Percentiles rank a stretch among this genome's conserved stretches.
Evolutionary conservation across 2,113 vertebrate species (phyloP).

Genomic region (Corythornis vintsioides): DNA sequence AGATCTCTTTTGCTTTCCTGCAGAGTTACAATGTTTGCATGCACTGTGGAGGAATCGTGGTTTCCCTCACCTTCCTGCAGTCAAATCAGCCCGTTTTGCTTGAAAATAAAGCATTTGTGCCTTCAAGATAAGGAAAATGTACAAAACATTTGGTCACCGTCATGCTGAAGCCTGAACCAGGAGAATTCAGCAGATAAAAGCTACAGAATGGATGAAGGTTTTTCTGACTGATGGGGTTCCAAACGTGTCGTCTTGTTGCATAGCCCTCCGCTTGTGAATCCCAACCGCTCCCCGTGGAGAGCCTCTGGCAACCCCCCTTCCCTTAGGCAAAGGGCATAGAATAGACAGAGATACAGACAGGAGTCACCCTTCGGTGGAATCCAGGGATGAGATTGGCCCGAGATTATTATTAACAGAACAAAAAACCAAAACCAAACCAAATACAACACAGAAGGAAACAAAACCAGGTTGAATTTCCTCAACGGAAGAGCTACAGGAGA

Average conservation of each 20-base stretch:
- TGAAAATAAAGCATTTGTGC: slow-evolving; percentile 75
- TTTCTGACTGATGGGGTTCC: slow-evolving; percentile 26
- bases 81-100: slow-evolving; percentile 27
- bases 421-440: background rate
- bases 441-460: background rate
- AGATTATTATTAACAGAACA: background rate
- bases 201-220: slow-evolving; percentile 77
- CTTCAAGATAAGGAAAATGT: slow-evolving; percentile 69
- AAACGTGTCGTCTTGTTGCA: slow-evolving; percentile 87
- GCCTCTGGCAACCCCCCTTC: background rate
- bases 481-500: slow-evolving; percentile 43
- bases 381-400: slow-evolving; percentile 57
- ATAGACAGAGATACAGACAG: slow-evolving; percentile 15
- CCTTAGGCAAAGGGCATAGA: slow-evolving; percentile 2
- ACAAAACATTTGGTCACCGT: slow-evolving; percentile 93
- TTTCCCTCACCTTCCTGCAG: slow-evolving; percentile 32
- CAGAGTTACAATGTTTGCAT: slow-evolving; percentile 30
- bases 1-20: slow-evolving; percentile 17
- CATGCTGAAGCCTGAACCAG: slow-evolving; percentile 86
- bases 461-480: background rate
- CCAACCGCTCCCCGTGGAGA: background rate
- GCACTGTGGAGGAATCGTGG: slow-evolving; percentile 45
- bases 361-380: slow-evolving; percentile 32
- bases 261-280: slow-evolving; percentile 81
- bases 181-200: slow-evolving; percentile 82